Base-by-base conservation (phyloP, 1,140 invertebrate genomes). In the Tribolium madens region DNA sequence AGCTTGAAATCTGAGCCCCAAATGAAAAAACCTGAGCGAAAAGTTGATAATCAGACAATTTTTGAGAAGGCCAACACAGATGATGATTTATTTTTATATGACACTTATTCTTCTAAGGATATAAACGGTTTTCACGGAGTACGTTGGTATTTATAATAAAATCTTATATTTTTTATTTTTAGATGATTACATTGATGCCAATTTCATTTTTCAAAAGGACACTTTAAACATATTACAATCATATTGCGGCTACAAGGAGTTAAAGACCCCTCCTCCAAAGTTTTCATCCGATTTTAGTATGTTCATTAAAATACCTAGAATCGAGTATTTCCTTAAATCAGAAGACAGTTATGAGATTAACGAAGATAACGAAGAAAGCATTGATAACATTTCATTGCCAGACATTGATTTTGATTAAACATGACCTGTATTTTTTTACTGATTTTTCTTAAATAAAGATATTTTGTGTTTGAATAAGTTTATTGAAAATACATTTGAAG, bases 1-100 rank as follows among this genome's bases (percentile, higher is more conserved):
- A 71, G 18, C 13, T 18, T 64, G 57, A 81, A 79, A 77, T n/a
- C 75, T 15, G 70, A 71, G 9, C 60, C 17, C 17, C 47, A 73
- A 33, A 33, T 71, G 13, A 53, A 53, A 31, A 57, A 76, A 12
- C 17, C 42, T 73, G 57, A 64, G 14, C 21, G 2, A 21, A 21
- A 64, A 0, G 2, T 3, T 64, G 57, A 42, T 9, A 33, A 2
- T 2, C 6, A 57, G n/a, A n/a, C n/a, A n/a, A n/a, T n/a, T n/a
- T n/a, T n/a, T n/a, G n/a, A n/a, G n/a, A n/a, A n/a, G n/a, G n/a
- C n/a, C n/a, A n/a, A n/a, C n/a, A n/a, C n/a, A 60, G 31, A 74
- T 6, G 73, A 74, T 10, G 73, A 64, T 14, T 46, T 74, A 7
- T 57, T 36, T 33, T 10, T 52, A 36, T 70, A 71, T 17, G 36